Conservation (phyloP, 2,797 vertebrate species). For the Macroramphosus scolopax region DNA sequence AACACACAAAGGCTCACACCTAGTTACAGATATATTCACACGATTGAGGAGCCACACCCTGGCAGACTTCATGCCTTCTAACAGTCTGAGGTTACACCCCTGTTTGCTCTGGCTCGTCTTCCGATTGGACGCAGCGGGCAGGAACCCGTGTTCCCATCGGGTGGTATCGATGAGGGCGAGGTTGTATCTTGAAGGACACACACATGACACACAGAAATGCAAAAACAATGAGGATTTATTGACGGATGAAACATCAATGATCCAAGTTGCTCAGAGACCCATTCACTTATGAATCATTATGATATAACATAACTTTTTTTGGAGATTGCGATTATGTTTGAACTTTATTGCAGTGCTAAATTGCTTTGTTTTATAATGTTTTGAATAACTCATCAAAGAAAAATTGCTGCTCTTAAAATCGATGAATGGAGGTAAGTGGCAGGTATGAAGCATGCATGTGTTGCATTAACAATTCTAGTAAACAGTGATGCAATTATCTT, state of each 20-base stretch:
- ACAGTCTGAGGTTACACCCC: constrained; percentile 51
- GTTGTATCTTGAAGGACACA: constrained; percentile 32
- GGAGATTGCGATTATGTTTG: too few species aligned
- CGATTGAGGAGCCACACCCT: constrained; percentile 49
- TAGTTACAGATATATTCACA: constrained; percentile 37
- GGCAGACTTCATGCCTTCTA: constrained; percentile 47
- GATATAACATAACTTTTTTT: too few species aligned
- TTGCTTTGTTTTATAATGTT: too few species aligned
- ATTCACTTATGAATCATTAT: too few species aligned
- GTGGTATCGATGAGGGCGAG: constrained; percentile 46
- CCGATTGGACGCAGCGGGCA: constrained; percentile 40
- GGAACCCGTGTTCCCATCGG: constrained; percentile 42
- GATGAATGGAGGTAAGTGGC: too few species aligned
- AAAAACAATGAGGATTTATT: constrained; percentile 23
- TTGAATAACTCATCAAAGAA: too few species aligned
- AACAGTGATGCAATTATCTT: too few species aligned
- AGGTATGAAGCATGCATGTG: too few species aligned
- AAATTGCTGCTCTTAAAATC: too few species aligned
- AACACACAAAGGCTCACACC: constrained; percentile 1
- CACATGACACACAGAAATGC: constrained; percentile 4
- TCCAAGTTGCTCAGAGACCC: constrained; percentile 32
- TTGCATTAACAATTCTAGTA: too few species aligned
- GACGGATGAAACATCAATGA: constrained; percentile 34
- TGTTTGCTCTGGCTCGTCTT: constrained; percentile 67
- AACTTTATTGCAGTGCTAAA: too few species aligned